A percentile compares a stretch with the other conserved stretches of the same genome.
Conservation (phyloP, 2,797 vertebrate genomes). For the Clamator glandarius region DNA sequence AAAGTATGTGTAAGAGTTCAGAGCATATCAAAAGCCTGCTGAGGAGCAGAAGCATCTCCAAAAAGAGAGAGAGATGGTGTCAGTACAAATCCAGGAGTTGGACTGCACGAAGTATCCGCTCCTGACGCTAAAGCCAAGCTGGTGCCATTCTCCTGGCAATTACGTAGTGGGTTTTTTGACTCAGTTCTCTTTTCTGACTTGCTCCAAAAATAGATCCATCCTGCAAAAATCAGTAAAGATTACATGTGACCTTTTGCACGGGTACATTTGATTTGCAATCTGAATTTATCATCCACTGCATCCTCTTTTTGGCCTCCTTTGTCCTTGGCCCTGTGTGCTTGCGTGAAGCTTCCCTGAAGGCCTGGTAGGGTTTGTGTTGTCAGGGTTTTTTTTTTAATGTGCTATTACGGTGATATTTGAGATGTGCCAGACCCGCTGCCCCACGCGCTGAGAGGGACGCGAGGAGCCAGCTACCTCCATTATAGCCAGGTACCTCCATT, state of each 20-base stretch:
- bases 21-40: background rate
- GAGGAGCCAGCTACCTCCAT: no score
- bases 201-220: background rate
- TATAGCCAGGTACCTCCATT: no score
- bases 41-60: background rate
- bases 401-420: no score
- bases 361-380: background rate
- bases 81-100: background rate
- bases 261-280: background rate
- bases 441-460: no score
- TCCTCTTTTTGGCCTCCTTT: background rate
- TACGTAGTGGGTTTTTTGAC: background rate
- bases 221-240: background rate
- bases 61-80: background rate
- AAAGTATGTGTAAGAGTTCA: background rate
- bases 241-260: background rate
- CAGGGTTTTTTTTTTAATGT: background rate
- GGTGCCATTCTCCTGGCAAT: background rate
- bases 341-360: background rate
- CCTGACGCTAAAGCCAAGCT: background rate
- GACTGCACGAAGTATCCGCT: background rate
- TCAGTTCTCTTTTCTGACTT: background rate
- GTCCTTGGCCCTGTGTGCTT: background rate
- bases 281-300: background rate
- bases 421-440: no score